phyloP scores from a whole-genome alignment of 1,140 invertebrate genomes.

The Fopius arisanus region DNA sequence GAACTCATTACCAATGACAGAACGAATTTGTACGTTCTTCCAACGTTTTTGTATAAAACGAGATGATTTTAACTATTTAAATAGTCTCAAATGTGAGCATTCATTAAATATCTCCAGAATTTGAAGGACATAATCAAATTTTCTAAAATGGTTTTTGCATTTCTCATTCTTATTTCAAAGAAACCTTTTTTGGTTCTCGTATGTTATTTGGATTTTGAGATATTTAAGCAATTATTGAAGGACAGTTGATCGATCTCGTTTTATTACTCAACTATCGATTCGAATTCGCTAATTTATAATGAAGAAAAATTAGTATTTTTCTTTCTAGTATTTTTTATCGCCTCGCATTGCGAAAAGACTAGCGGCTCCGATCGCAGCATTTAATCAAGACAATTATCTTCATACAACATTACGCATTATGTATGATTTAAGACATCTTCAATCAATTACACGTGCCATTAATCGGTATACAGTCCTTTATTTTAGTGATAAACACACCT shows the following conservation, averaged over 20 bases:
- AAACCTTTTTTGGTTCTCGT: too few relatives aligned
- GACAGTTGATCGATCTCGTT: background rate
- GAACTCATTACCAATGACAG: background rate
- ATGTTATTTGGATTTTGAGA: background rate
- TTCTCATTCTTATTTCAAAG: too few relatives aligned
- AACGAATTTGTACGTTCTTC: slow-evolving; percentile 13
- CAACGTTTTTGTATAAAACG: background rate
- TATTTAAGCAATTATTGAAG: background rate
- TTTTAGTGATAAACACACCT: background rate
- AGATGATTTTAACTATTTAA: too few relatives aligned
- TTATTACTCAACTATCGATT: background rate
- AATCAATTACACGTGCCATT: background rate
- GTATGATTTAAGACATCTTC: background rate
- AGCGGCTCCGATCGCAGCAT: background rate
- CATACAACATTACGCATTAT: background rate
- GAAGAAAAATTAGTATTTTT: background rate
- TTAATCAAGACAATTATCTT: background rate
- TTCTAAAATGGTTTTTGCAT: too few relatives aligned
- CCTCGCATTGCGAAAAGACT: background rate
- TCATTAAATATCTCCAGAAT: too few relatives aligned
- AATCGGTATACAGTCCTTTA: background rate
- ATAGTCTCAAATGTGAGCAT: too few relatives aligned
- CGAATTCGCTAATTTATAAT: background rate
- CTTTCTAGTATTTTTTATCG: background rate
- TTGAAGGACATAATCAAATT: too few relatives aligned